Base-by-base conservation (phyloP, 2,113 vertebrate species). In the Alethe diademata region DNA sequence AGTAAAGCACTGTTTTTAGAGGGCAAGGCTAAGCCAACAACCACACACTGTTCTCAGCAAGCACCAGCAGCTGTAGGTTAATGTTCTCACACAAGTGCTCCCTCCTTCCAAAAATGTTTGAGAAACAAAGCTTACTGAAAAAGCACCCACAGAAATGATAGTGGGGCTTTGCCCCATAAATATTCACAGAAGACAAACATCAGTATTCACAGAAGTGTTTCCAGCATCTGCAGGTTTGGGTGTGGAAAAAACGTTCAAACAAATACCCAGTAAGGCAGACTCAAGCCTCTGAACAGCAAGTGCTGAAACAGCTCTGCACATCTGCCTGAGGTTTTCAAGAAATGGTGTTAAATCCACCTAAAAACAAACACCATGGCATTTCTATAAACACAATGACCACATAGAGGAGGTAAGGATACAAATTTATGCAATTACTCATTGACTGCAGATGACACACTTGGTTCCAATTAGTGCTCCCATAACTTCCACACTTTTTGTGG, bases 341-440 rank as follows among this genome's bases (percentile, higher is more conserved):
- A 91, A 82, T 72, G 24, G 42, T 40, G 43, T 84, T 56, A 91
- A 75, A 87, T 28, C 50, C 62, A 87, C 70, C 71, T 62, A 36
- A 88, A 90, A 93, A 86, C 29, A 80, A 96, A 66, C 24, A 72
- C 48, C 57, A 56, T 17, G 29, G 58, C 45, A 70, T 72, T 92
- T 78, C 9, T 57, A 54, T 53, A 85, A 81, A 75, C 36, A 40
- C 40, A 72, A 51, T 29, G 48, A 72, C 29, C 35, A 90, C 50
- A 64, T 0, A 0, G 40, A 85, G 36, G 45, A 88, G 51, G 66
- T 76, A 82, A 93, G 54, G 19, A 69, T 73, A 82, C 35, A 87
- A 57, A 85, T 72, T 62, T 66, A 73, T 79, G 47, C 42, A 42
- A 47, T 82, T 75, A 89, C 38, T 87, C 92, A 87, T 69, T 82